Percentiles rank a stretch among this genome's conserved stretches.
Evolutionary conservation across 2,113 vertebrate genomes (phyloP).

Genomic region (Puffinus mauretanicus): DNA sequence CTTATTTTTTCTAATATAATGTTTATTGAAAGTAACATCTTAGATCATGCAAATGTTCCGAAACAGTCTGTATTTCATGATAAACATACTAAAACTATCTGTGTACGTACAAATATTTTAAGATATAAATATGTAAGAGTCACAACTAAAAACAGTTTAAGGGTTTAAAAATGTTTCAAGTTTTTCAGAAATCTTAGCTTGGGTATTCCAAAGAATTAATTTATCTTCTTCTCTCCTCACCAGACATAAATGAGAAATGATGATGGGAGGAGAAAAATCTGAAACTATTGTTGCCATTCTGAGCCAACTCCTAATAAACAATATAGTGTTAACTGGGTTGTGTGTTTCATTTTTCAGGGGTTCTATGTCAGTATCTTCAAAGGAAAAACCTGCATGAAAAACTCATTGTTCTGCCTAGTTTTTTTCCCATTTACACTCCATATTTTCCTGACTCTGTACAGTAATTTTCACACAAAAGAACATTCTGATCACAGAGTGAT

Average conservation of each 20-base stretch:
- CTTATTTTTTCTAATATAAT: neutral
- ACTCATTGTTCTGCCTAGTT: neutral
- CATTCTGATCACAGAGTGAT: neutral
- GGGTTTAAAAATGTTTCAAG: neutral
- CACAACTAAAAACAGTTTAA: neutral
- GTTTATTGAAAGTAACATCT: neutral
- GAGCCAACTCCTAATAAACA: neutral
- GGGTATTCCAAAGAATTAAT: neutral
- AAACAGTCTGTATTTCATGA: neutral
- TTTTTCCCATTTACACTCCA: neutral
- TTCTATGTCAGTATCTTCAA: neutral
- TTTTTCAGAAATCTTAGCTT: neutral
- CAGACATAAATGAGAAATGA: neutral
- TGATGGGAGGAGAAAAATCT: neutral
- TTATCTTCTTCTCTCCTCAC: neutral
- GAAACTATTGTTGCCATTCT: neutral
- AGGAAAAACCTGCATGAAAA: neutral
- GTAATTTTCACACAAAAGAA: neutral
- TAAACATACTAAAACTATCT: neutral
- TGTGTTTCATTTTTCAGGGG: neutral
- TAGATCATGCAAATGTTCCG: neutral
- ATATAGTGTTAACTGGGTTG: neutral
- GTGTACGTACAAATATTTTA: neutral
- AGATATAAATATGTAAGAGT: neutral
- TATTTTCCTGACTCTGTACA: neutral